phyloP scores from a whole-genome alignment of 1,140 invertebrate genomes.

The Trinorchestia longiramus region DNA sequence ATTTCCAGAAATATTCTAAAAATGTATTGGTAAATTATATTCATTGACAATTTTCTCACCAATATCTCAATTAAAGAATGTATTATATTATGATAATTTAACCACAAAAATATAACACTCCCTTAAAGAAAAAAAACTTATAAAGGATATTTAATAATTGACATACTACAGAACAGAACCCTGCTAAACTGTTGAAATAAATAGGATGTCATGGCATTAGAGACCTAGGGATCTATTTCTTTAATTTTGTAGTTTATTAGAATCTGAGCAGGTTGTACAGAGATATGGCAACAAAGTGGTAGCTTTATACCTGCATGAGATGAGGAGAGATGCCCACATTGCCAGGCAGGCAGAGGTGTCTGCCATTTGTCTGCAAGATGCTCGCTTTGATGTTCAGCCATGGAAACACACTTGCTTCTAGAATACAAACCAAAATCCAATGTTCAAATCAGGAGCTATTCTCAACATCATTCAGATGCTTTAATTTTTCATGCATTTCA shows the following conservation, averaged over 20 bases:
- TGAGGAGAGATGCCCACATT: constrained; percentile 36
- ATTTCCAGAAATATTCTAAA: too few species aligned
- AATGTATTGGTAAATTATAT: too few species aligned
- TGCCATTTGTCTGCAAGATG: not conserved
- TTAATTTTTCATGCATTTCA: not conserved
- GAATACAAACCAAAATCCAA: not conserved
- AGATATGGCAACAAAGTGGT: not conserved
- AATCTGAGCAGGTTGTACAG: not conserved
- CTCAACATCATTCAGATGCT: not conserved
- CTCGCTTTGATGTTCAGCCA: constrained; percentile 45
- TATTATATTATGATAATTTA: too few species aligned
- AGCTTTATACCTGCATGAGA: not conserved
- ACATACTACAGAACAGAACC: not conserved
- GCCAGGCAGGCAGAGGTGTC: constrained; percentile 18
- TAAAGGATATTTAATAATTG: not conserved
- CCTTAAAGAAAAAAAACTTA: too few species aligned
- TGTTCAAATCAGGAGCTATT: not conserved
- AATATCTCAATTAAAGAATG: too few species aligned
- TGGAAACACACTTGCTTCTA: constrained; percentile 27
- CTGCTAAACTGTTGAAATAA: not conserved
- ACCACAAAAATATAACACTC: too few species aligned
- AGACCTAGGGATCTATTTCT: not conserved
- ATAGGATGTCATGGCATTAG: not conserved
- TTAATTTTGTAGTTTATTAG: too few species aligned
- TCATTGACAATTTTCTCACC: too few species aligned